These are phyloP conservation scores for Elymnias hypermnestra DNA, from an alignment of 1,140 invertebrate species.

Conservation along the genomic window DNA sequence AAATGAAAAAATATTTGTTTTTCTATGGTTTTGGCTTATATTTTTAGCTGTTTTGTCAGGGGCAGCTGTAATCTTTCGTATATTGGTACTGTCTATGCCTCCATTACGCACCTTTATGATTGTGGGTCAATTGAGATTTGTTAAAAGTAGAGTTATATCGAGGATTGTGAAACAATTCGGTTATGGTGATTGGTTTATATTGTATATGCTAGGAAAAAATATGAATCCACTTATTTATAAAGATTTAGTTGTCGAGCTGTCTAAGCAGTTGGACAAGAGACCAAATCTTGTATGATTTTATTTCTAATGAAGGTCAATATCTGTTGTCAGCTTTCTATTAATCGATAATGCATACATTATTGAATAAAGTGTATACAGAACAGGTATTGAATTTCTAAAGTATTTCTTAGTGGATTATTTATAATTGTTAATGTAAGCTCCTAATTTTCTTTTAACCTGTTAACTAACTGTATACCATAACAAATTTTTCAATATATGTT, in stretches of 20 bases:
- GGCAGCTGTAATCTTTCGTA: constrained; percentile 79
- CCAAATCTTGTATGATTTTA: constrained; percentile 36
- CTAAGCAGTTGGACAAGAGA: constrained; percentile 47
- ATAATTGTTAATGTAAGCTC: too few relatives aligned
- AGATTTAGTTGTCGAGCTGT: constrained; percentile 72
- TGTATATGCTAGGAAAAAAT: constrained; percentile 81
- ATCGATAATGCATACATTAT: too few relatives aligned
- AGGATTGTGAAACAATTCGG: constrained; percentile 75
- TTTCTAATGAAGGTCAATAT: too few relatives aligned
- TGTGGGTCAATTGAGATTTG: constrained; percentile 72
- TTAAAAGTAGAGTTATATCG: constrained; percentile 67
- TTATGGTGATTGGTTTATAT: constrained; percentile 83
- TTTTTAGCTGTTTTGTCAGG: constrained; percentile 79
- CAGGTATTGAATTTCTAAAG: too few relatives aligned
- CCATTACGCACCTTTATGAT: constrained; percentile 76
- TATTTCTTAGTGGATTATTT: too few relatives aligned
- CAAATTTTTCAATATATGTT: too few relatives aligned
- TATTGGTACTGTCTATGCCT: constrained; percentile 69
- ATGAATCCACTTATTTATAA: constrained; percentile 79
- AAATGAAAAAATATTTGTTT: constrained; percentile 88
- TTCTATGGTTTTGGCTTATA: constrained; percentile 90
- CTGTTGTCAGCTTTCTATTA: too few relatives aligned
- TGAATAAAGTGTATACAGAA: too few relatives aligned
- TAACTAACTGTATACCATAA: too few relatives aligned
- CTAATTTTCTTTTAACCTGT: too few relatives aligned